A percentile compares a stretch with the other conserved stretches of the same genome.
phyloP scores from a whole-genome alignment of 2,113 vertebrate genomes.

The Montifringilla adamsi region DNA sequence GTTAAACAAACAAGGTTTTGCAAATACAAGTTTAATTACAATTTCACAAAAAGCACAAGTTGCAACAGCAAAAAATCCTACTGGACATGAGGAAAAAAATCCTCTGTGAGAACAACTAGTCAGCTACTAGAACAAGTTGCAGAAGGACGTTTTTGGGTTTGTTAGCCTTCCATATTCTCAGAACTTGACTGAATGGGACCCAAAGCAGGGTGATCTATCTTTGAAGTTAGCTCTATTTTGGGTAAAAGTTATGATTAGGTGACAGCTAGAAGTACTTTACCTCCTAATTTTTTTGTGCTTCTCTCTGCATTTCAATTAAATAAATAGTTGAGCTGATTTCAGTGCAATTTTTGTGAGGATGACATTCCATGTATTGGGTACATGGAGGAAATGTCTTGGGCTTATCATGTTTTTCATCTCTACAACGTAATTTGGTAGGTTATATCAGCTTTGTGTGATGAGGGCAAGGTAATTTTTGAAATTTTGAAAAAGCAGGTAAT shows the following conservation, averaged over 20 bases:
- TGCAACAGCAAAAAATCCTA: neutral
- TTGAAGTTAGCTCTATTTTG: neutral
- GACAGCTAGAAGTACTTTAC: neutral
- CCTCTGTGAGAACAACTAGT: neutral
- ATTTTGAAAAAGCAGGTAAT: neutral
- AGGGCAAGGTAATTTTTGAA: too few species aligned
- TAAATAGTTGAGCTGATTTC: neutral
- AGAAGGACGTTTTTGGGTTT: neutral
- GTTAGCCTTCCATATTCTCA: neutral
- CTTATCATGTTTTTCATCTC: neutral
- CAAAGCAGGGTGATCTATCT: neutral
- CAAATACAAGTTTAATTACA: neutral
- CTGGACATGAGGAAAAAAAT: neutral
- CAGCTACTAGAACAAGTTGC: neutral
- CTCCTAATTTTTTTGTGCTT: neutral
- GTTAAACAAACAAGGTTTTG: neutral
- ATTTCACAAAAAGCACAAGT: neutral
- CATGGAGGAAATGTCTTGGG: neutral
- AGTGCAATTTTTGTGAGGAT: neutral
- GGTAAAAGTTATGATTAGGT: neutral
- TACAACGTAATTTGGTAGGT: neutral
- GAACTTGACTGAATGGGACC: neutral
- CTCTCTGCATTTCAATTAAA: neutral
- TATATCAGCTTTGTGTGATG: neutral
- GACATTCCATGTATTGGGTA: neutral